These are phyloP conservation scores for Smittia aterrima DNA, from an alignment of 2,888 invertebrate species.

Conservation along the genomic window DNA sequence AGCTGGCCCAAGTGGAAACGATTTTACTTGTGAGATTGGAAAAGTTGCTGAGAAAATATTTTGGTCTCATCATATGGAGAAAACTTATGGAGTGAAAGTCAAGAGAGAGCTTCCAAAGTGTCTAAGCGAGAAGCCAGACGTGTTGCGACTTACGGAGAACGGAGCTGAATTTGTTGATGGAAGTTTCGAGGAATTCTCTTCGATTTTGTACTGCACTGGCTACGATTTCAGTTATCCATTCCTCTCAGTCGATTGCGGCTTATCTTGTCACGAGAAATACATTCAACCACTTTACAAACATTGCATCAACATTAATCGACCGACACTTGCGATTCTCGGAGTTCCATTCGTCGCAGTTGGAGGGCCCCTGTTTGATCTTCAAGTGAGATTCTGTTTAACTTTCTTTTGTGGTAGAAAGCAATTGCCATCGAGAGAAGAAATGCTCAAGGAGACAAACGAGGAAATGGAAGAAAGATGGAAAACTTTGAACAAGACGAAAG, in stretches of 20 bases:
- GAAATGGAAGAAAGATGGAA: not conserved
- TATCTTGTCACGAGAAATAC: constrained; percentile 68
- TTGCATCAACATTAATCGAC: constrained; percentile 70
- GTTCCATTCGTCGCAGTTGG: constrained; percentile 49
- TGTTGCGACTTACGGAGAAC: constrained; percentile 55
- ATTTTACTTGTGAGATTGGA: constrained; percentile 58
- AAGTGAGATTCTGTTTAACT: not conserved
- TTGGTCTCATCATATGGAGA: constrained; percentile 62
- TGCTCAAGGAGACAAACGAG: not conserved
- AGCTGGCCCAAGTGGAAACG: constrained; percentile 66
- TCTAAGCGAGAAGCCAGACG: constrained; percentile 55
- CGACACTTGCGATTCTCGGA: constrained; percentile 74
- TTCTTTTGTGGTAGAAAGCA: not conserved
- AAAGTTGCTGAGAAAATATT: constrained; percentile 62
- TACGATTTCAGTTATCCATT: constrained; percentile 71
- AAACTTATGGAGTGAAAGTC: constrained; percentile 43
- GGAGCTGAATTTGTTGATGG: constrained; percentile 62
- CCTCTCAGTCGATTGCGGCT: constrained; percentile 62
- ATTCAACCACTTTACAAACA: constrained; percentile 79
- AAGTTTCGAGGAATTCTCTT: constrained; percentile 60
- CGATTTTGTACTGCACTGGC: constrained; percentile 72
- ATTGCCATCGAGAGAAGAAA: not conserved
- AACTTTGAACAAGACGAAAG: not conserved
- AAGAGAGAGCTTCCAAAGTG: constrained; percentile 48
- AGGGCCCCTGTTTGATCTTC: not conserved